These are phyloP conservation scores for Corvus hawaiiensis DNA, from an alignment of 2,113 vertebrate genomes.

Conservation along the genomic window DNA sequence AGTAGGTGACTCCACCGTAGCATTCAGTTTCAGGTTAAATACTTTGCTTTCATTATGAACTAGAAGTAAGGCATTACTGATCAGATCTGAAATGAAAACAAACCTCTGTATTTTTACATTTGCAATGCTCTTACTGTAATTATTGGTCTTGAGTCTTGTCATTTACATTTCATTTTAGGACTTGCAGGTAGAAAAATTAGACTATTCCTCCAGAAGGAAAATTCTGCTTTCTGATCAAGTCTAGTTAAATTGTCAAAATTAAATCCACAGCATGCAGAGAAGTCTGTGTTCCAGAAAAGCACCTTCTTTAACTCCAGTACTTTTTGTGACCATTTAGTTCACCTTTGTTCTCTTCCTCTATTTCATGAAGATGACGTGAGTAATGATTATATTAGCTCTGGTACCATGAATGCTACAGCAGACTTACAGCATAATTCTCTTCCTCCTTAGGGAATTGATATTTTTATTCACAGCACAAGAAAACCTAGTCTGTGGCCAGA, in stretches of 20 bases:
- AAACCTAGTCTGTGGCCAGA: conserved; percentile 14
- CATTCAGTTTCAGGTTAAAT: not conserved
- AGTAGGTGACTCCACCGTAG: not conserved
- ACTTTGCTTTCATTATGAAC: not conserved
- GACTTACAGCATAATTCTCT: conserved; percentile 25
- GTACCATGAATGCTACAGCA: conserved; percentile 10
- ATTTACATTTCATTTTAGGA: not conserved
- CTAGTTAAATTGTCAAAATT: not conserved
- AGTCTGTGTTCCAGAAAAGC: not conserved
- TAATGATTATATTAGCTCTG: conserved; percentile 29
- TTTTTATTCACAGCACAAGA: conserved; percentile 42
- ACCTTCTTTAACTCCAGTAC: not conserved
- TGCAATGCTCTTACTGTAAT: not conserved
- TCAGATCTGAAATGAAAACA: not conserved
- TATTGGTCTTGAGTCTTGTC: not conserved
- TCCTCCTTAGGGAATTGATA: conserved; percentile 27
- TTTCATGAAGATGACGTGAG: conserved; percentile 14
- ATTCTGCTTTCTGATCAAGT: not conserved
- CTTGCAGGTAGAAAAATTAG: not conserved
- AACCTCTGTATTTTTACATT: not conserved
- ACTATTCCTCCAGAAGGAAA: not conserved
- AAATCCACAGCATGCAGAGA: not conserved
- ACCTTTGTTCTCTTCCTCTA: conserved; percentile 32
- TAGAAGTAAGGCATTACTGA: not conserved
- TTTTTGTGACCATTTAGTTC: not conserved